Evolutionary conservation across 2,888 invertebrate species (phyloP).

Genomic region (Junonia oenone): DNA sequence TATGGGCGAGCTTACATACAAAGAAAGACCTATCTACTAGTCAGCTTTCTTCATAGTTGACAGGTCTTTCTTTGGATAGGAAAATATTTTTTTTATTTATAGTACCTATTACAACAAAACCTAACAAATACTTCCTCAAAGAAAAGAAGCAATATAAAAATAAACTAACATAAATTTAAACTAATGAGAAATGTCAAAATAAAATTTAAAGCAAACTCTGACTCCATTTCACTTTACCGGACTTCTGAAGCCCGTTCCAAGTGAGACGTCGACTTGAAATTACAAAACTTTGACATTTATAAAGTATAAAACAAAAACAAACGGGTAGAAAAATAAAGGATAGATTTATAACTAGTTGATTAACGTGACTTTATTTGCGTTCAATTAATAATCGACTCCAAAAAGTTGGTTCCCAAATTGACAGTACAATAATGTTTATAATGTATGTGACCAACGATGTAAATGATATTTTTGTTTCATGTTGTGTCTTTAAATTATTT

Average conservation of each 20-base stretch:
- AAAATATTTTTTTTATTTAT: too few relatives aligned
- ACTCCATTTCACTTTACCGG: background rate
- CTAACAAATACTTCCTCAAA: background rate
- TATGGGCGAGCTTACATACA: too few relatives aligned
- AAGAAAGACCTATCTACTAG: too few relatives aligned
- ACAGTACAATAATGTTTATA: too few relatives aligned
- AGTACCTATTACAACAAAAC: background rate
- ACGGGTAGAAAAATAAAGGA: constrained; percentile 9
- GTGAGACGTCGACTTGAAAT: constrained; percentile 9
- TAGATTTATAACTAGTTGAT: constrained; percentile 31
- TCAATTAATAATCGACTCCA: too few relatives aligned
- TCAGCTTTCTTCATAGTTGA: too few relatives aligned
- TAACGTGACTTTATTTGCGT: too few relatives aligned
- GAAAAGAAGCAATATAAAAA: background rate
- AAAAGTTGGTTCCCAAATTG: too few relatives aligned
- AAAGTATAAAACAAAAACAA: constrained; percentile 14
- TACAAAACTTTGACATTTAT: constrained; percentile 15
- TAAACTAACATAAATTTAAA: background rate
- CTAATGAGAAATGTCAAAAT: background rate
- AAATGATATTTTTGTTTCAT: too few relatives aligned
- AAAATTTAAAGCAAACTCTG: background rate
- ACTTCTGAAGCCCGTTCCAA: background rate
- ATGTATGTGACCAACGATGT: too few relatives aligned
- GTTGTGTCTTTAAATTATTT: too few relatives aligned
- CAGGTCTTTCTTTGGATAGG: too few relatives aligned